These are phyloP conservation scores for Microtus californicus DNA, from an alignment of 2,797 vertebrate genomes.

Conservation along the genomic window DNA sequence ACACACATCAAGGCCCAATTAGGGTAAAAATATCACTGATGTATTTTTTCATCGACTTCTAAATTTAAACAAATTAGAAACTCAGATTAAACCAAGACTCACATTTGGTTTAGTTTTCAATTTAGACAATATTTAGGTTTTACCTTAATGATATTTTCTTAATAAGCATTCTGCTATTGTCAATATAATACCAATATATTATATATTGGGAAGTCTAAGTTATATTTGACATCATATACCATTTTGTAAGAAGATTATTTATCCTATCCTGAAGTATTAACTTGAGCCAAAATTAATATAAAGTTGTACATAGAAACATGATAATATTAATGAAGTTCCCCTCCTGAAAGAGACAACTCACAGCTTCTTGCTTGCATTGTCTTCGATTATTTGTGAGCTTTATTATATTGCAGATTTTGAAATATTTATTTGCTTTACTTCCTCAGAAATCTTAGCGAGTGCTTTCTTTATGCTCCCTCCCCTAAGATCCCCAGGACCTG, in stretches of 20 bases:
- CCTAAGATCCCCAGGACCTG: not conserved
- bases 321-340: not conserved
- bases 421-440: not conserved
- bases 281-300: not conserved
- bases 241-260: constrained; percentile 23
- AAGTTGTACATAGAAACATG: not conserved
- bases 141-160: not conserved
- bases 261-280: not conserved
- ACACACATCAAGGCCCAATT: not conserved
- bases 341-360: not conserved
- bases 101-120: constrained; percentile 18
- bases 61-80: not conserved
- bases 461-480: not conserved
- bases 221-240: not conserved
- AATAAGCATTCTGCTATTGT: constrained; percentile 11
- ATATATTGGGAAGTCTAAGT: not conserved
- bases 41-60: not conserved
- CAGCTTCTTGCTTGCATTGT: not conserved
- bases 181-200: not conserved
- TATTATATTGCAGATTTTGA: not conserved
- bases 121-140: constrained; percentile 12
- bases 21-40: not conserved
- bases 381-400: not conserved
- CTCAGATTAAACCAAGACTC: constrained; percentile 40
- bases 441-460: not conserved